Percentiles rank a stretch among this genome's conserved stretches.
These are phyloP conservation scores for Eurois occulta DNA, from an alignment of 2,888 invertebrate genomes.

Conservation along the genomic window DNA sequence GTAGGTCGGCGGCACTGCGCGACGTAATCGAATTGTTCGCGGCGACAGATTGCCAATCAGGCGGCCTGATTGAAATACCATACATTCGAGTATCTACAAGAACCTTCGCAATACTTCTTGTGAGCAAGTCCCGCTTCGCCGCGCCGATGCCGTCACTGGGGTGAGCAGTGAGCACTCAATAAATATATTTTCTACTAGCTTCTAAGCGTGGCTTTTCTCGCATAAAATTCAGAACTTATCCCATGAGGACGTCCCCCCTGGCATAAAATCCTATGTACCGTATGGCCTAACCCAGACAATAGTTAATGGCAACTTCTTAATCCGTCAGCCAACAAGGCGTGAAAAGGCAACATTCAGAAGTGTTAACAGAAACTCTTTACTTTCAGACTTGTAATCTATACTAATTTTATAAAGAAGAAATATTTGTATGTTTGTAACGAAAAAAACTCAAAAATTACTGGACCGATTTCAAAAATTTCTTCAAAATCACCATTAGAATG, in stretches of 20 bases:
- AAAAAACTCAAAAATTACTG: no score
- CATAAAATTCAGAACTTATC: background rate
- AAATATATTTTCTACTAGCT: background rate
- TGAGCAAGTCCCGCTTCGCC: background rate
- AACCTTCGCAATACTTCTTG: background rate
- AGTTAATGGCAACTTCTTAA: background rate
- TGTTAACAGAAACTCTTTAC: background rate
- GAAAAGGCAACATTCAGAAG: background rate
- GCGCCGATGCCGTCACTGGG: background rate
- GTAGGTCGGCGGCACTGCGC: slow-evolving; percentile 36
- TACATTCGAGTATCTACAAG: slow-evolving; percentile 28
- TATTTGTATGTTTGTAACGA: no score
- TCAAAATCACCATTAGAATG: no score
- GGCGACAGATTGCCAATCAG: slow-evolving; percentile 74
- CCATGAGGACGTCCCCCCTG: background rate
- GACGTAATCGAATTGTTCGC: slow-evolving; percentile 58
- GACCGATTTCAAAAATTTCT: no score
- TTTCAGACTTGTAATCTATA: background rate
- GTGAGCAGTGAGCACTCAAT: background rate
- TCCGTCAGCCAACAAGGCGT: background rate
- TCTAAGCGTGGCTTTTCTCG: background rate
- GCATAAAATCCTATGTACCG: background rate
- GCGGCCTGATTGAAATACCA: slow-evolving; percentile 61
- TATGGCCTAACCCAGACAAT: background rate
- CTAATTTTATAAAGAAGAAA: no score